Evolutionary conservation across 2,113 vertebrate species (phyloP).

Genomic region (Dendropsophus ebraccatus): DNA sequence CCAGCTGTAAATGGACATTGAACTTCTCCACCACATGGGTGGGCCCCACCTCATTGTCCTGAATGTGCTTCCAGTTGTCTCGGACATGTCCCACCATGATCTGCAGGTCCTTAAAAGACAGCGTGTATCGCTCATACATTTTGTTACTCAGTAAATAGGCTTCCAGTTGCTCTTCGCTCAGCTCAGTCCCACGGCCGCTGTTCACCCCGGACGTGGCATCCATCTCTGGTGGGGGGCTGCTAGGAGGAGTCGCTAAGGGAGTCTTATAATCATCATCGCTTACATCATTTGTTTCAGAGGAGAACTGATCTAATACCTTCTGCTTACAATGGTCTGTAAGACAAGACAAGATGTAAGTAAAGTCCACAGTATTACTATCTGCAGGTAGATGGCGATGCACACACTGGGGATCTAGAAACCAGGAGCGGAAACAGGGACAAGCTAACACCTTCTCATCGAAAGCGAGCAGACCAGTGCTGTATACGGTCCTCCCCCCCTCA

Average conservation of each 20-base stretch:
- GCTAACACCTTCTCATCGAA: no score
- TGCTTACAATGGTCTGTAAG: slow-evolving; percentile 74
- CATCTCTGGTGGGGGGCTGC: slow-evolving; percentile 82
- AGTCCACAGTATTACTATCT: no score
- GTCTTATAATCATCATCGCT: slow-evolving; percentile 98
- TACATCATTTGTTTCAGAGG: slow-evolving; percentile 80
- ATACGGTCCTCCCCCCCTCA: no score
- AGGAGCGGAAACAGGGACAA: no score
- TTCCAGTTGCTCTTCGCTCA: slow-evolving; percentile 76
- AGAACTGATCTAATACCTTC: slow-evolving; percentile 67
- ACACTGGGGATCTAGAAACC: no score
- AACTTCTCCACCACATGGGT: slow-evolving; percentile 98
- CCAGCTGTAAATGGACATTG: slow-evolving; percentile 91
- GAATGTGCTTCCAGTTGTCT: slow-evolving; percentile 97
- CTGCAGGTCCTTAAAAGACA: slow-evolving; percentile 95
- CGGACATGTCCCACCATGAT: slow-evolving; percentile 95
- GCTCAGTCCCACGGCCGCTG: slow-evolving; percentile 67
- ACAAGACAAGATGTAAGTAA: not conserved
- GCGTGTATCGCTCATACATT: slow-evolving; percentile 90
- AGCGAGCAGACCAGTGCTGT: no score
- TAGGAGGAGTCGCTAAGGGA: slow-evolving; percentile 90
- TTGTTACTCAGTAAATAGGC: slow-evolving; percentile 78
- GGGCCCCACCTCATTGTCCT: slow-evolving; percentile 91
- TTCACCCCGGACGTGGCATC: slow-evolving; percentile 59
- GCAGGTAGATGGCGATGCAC: no score